A percentile compares a stretch with the other conserved stretches of the same genome.
phyloP scores from a whole-genome alignment of 2,888 invertebrate genomes.

The Lysandra coridon region DNA sequence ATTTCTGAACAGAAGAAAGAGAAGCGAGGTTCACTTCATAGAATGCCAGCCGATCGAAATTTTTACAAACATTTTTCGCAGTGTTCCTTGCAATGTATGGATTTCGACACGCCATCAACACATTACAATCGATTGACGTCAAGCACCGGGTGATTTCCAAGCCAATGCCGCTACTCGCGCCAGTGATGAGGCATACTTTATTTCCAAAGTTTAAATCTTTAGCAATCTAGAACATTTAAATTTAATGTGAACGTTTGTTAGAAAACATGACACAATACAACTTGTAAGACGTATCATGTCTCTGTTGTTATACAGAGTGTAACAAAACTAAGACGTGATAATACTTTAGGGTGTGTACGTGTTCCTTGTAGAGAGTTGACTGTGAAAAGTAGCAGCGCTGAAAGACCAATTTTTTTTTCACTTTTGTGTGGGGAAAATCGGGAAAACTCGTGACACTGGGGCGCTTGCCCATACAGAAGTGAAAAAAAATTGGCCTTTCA shows the following conservation, averaged over 20 bases:
- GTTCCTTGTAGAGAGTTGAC: too few relatives aligned
- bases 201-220: constrained; percentile 90
- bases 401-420: too few relatives aligned
- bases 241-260: background rate
- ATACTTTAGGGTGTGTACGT: too few relatives aligned
- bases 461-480: too few relatives aligned
- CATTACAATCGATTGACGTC: constrained; percentile 89
- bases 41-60: constrained; percentile 48
- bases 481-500: too few relatives aligned
- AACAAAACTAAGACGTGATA: too few relatives aligned
- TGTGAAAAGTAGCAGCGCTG: too few relatives aligned
- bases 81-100: constrained; percentile 79
- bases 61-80: constrained; percentile 50
- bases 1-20: constrained; percentile 61
- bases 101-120: constrained; percentile 92
- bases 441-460: too few relatives aligned
- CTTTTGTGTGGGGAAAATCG: too few relatives aligned
- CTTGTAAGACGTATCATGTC: too few relatives aligned
- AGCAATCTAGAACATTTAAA: constrained; percentile 74
- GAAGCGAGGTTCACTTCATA: constrained; percentile 66
- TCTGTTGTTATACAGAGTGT: too few relatives aligned
- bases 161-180: constrained; percentile 97
- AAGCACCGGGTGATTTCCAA: constrained; percentile 92
- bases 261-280: too few relatives aligned
- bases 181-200: constrained; percentile 92